These are phyloP conservation scores for Tromatobia lineatoria DNA, from an alignment of 2,888 invertebrate genomes.

Conservation along the genomic window DNA sequence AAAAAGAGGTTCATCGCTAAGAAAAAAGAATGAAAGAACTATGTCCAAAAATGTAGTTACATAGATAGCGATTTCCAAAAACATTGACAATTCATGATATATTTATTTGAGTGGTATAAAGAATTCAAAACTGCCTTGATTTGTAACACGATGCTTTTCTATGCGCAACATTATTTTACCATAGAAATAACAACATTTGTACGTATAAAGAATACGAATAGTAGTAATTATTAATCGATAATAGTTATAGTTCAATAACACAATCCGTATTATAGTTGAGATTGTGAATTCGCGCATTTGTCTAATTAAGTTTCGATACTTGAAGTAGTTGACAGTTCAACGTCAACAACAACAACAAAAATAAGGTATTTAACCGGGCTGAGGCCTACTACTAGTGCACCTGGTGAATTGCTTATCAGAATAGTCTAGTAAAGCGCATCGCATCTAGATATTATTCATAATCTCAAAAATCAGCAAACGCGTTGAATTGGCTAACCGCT, in stretches of 20 bases:
- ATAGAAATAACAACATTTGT: constrained; percentile 29
- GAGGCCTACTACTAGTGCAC: constrained; percentile 61
- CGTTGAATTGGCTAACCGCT: constrained; percentile 12
- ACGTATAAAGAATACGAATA: constrained; percentile 14
- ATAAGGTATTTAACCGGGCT: constrained; percentile 45
- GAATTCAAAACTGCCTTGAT: constrained; percentile 59
- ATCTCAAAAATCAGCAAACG: constrained; percentile 38
- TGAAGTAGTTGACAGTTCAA: constrained; percentile 54
- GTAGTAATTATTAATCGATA: constrained; percentile 31
- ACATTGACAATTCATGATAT: not conserved
- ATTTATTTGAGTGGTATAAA: not conserved
- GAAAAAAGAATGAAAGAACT: too few species aligned
- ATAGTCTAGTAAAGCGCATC: constrained; percentile 52
- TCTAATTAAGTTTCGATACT: constrained; percentile 56
- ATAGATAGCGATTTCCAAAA: not conserved
- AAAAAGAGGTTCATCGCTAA: too few species aligned
- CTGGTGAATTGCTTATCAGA: constrained; percentile 68
- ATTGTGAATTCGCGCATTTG: constrained; percentile 37
- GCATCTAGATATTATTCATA: constrained; percentile 39
- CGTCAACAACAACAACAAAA: constrained; percentile 3
- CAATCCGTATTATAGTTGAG: constrained; percentile 46
- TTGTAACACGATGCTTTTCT: constrained; percentile 58
- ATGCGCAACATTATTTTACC: constrained; percentile 63
- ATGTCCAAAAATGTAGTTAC: too few species aligned
- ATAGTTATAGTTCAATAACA: constrained; percentile 48